Evolutionary conservation across 2,113 vertebrate genomes (phyloP).

Genomic region (Solea solea): DNA sequence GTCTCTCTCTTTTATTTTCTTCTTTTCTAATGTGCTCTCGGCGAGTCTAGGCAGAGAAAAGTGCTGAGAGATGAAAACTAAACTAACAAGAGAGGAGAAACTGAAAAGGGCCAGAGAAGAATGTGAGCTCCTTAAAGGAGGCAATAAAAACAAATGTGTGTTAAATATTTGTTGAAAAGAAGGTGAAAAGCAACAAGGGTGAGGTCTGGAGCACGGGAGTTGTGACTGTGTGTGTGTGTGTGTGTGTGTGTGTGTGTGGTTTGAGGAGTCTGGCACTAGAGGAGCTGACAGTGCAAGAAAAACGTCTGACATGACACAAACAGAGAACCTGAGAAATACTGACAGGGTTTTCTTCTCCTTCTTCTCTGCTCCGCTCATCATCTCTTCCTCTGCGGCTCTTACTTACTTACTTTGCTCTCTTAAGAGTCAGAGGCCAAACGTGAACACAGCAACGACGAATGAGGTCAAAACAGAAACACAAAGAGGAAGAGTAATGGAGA

Average conservation of each 20-base stretch:
- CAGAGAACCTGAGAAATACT: slow-evolving; percentile 29
- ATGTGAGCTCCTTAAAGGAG: background rate
- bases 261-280: slow-evolving; percentile 43
- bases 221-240: background rate
- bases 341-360: background rate
- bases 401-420: slow-evolving; percentile 17
- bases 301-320: slow-evolving; percentile 41
- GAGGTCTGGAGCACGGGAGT: slow-evolving; percentile 12
- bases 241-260: background rate
- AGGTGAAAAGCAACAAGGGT: slow-evolving; percentile 15
- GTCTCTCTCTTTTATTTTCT: background rate
- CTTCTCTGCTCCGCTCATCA: slow-evolving; percentile 4
- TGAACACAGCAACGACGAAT: background rate
- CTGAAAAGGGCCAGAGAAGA: background rate
- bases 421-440: slow-evolving; percentile 11
- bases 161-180: background rate
- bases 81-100: background rate
- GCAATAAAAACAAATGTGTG: background rate
- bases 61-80: background rate
- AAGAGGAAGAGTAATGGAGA: slow-evolving; percentile 26
- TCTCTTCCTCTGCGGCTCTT: slow-evolving; percentile 6
- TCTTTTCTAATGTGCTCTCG: background rate
- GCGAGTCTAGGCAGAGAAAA: background rate
- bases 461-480: slow-evolving; percentile 16
- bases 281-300: slow-evolving; percentile 63